phyloP scores from a whole-genome alignment of 2,888 invertebrate genomes.

The Apamea anceps region DNA sequence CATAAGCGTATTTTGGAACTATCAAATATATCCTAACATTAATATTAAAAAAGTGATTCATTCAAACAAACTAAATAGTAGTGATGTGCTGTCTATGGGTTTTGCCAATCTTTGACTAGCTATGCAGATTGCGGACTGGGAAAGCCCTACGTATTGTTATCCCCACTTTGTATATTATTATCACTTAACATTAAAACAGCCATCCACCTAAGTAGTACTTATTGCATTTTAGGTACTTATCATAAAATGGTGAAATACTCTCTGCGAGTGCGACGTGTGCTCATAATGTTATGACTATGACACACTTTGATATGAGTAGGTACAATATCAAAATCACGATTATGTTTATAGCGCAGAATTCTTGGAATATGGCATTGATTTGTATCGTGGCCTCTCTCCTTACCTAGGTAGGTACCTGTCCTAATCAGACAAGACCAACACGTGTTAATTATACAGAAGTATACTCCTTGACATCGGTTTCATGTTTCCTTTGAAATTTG shows the following conservation, averaged over 20 bases:
- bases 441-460: not conserved
- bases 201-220: slow-evolving; percentile 1
- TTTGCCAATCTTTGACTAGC: too few species aligned
- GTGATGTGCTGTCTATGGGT: too few species aligned
- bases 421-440: not conserved
- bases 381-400: not conserved
- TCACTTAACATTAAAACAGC: slow-evolving; percentile 12
- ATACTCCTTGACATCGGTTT: not conserved
- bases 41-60: too few species aligned
- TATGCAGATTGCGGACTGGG: too few species aligned
- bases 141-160: too few species aligned
- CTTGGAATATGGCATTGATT: slow-evolving; percentile 13
- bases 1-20: too few species aligned
- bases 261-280: not conserved
- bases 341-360: not conserved
- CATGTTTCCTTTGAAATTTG: not conserved
- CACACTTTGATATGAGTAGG: slow-evolving; percentile 21
- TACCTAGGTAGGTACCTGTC: not conserved
- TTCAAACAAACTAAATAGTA: too few species aligned
- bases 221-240: slow-evolving; percentile 31
- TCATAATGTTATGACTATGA: slow-evolving; percentile 12
- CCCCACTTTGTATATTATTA: not conserved
- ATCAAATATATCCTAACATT: too few species aligned
- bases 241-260: slow-evolving; percentile 36
- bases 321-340: not conserved